Percentiles rank a stretch among this genome's conserved stretches.
phyloP scores from a whole-genome alignment of 2,888 invertebrate genomes.

The Scrobipalpa costella region DNA sequence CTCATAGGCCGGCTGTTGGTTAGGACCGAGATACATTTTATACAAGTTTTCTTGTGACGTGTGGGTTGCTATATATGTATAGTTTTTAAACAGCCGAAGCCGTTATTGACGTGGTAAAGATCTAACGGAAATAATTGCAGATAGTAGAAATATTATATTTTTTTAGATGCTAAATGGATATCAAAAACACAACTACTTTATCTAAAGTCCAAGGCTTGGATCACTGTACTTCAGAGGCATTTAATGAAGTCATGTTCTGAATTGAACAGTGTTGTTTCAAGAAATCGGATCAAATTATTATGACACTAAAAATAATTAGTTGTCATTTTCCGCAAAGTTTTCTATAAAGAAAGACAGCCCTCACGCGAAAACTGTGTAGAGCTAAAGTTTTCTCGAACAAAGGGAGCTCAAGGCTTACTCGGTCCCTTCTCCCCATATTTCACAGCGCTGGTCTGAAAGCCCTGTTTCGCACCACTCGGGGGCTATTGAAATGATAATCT shows the following conservation, averaged over 20 bases:
- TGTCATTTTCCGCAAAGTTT: neutral
- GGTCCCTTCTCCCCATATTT: conserved; percentile 38
- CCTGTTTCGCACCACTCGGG: conserved; percentile 32
- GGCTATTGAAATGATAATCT: conserved; percentile 35
- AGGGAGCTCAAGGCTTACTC: neutral
- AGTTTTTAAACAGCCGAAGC: no score
- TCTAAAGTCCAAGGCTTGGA: no score
- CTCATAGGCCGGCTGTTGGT: conserved; percentile 29
- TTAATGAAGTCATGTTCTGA: no score
- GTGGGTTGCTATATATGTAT: neutral
- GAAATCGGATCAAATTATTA: no score
- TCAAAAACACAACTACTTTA: no score
- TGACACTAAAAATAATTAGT: no score
- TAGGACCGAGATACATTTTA: neutral
- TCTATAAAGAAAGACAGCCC: neutral
- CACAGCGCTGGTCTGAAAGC: conserved; percentile 32
- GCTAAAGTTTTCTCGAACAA: neutral
- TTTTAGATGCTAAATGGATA: no score
- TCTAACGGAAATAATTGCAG: no score
- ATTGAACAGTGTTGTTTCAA: no score
- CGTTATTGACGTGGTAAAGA: no score
- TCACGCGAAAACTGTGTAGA: neutral
- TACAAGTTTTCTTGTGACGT: neutral
- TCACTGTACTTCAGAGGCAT: no score
- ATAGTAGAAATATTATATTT: no score